Percentiles rank a stretch among this genome's conserved stretches.
Conservation (phyloP, 2,888 invertebrate genomes). For the Eupithecia centaureata region DNA sequence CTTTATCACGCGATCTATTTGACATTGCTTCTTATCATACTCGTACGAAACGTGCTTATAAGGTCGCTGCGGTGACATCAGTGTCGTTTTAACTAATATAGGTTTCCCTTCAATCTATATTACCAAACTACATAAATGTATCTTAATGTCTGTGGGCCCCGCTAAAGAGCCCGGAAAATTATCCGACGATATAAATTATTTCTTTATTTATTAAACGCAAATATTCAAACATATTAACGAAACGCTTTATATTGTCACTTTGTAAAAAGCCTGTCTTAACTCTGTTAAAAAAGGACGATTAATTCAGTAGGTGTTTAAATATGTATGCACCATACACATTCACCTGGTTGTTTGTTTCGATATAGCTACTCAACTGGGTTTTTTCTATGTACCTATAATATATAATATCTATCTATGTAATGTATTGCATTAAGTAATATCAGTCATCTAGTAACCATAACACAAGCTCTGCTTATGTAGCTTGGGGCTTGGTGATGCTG, state of each 20-base stretch:
- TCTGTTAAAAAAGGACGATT: not conserved
- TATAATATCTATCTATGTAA: no score
- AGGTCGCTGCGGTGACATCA: not conserved
- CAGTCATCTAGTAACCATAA: no score
- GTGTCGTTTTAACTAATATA: not conserved
- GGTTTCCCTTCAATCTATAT: not conserved
- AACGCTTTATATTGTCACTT: not conserved
- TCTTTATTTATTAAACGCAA: no score
- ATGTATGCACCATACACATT: no score
- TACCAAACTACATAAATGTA: not conserved
- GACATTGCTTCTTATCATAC: conserved; percentile 3
- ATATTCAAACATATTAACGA: not conserved
- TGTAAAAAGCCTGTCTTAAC: not conserved
- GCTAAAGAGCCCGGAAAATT: no score
- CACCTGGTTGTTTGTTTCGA: not conserved
- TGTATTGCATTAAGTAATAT: no score
- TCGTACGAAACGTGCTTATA: not conserved
- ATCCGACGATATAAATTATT: no score
- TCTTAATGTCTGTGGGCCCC: not conserved
- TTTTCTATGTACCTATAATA: no score
- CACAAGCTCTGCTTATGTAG: no score
- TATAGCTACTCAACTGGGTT: not conserved
- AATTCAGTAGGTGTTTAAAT: not conserved
- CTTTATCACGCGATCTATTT: not conserved
- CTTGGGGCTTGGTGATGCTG: no score